Conservation (phyloP, 1,140 invertebrate species). For the Samia ricini region DNA sequence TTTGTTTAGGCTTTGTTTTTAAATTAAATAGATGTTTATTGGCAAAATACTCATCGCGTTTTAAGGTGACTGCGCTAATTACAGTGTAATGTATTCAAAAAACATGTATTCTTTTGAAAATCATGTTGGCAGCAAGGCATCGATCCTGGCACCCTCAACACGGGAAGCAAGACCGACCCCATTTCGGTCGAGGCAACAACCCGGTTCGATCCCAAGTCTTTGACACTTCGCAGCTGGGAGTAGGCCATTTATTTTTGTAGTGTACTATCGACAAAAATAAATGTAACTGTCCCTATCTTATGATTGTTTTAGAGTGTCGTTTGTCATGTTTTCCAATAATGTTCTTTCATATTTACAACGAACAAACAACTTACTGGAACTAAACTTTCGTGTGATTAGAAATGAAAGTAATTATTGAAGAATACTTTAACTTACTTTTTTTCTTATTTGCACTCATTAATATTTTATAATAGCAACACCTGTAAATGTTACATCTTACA, state of each 20-base stretch:
- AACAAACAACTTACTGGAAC: neutral
- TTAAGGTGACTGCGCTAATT: neutral
- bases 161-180: slow-evolving; percentile 52
- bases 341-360: neutral
- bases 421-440: too few species aligned
- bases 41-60: neutral
- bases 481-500: too few species aligned
- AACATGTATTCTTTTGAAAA: too few species aligned
- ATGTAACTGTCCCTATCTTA: slow-evolving; percentile 48
- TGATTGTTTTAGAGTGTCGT: slow-evolving; percentile 36
- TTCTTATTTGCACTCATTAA: too few species aligned
- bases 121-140: neutral
- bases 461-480: too few species aligned
- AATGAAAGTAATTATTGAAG: too few species aligned
- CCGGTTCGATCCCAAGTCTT: slow-evolving; percentile 54
- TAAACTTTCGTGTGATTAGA: neutral
- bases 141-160: slow-evolving; percentile 10
- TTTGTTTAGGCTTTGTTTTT: too few species aligned
- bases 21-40: too few species aligned
- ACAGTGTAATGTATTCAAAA: too few species aligned
- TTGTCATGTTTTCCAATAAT: neutral
- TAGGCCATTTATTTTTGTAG: slow-evolving; percentile 71
- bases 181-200: slow-evolving; percentile 66
- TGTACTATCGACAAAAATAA: slow-evolving; percentile 65
- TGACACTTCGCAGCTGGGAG: slow-evolving; percentile 61